phyloP scores from a whole-genome alignment of 2,113 vertebrate species.

The Cryptomyrus ogoouensis region DNA sequence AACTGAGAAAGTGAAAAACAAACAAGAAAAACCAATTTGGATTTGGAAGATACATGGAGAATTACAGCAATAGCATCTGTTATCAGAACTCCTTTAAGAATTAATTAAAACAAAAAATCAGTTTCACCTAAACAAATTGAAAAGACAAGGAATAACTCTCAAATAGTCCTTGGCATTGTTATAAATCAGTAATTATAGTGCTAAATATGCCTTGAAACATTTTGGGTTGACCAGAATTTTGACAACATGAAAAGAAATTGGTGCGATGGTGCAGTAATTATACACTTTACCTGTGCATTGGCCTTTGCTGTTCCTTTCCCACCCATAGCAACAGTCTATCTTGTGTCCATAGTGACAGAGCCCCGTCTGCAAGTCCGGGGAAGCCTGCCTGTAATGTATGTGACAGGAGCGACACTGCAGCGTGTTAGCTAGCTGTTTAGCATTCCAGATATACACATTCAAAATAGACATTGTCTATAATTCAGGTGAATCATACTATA shows the following conservation, averaged over 20 bases:
- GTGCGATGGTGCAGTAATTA: background rate
- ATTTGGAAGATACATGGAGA: background rate
- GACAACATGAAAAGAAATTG: background rate
- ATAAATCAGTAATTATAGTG: background rate
- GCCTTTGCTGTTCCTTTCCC: constrained; percentile 71
- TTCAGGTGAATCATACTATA: background rate
- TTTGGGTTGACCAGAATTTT: background rate
- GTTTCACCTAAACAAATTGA: background rate
- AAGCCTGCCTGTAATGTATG: constrained; percentile 52
- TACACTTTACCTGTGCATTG: constrained; percentile 78
- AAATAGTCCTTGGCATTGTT: background rate
- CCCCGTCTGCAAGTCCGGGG: constrained; percentile 56
- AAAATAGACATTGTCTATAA: background rate
- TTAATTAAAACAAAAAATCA: background rate
- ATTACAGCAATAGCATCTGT: background rate
- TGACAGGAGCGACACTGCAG: constrained; percentile 16
- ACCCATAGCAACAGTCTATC: constrained; percentile 88
- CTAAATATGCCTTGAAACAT: background rate
- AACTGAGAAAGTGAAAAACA: background rate
- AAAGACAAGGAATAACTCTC: background rate
- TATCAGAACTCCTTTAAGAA: background rate
- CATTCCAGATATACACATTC: background rate
- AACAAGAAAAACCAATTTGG: too few species aligned
- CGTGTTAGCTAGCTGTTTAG: background rate
- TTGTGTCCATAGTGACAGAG: constrained; percentile 78